These are phyloP conservation scores for Drosophila erecta DNA, from an alignment of 1,140 invertebrate genomes.

Conservation along the genomic window DNA sequence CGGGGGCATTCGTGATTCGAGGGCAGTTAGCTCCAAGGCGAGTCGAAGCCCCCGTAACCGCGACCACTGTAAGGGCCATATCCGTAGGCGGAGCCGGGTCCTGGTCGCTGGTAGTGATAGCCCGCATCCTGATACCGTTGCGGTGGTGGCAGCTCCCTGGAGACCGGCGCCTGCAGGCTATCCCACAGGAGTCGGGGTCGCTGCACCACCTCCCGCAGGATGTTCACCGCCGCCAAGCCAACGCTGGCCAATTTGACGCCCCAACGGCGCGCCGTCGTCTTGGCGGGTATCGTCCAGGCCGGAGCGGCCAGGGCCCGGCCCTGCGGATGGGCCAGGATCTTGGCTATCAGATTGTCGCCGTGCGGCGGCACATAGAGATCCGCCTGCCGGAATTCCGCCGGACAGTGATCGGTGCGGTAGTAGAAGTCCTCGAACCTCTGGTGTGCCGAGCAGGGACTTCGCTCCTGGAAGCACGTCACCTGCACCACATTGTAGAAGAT, in stretches of 20 bases:
- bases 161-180: constrained; percentile 64
- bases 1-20: constrained; percentile 13
- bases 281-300: constrained; percentile 27
- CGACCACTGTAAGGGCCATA: constrained; percentile 37
- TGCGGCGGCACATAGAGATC: constrained; percentile 81
- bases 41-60: constrained; percentile 26
- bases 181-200: constrained; percentile 71
- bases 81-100: constrained; percentile 25
- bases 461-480: constrained; percentile 88
- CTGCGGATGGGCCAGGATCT: constrained; percentile 69
- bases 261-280: constrained; percentile 61
- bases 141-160: constrained; percentile 52
- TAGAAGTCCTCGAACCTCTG: constrained; percentile 86
- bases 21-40: constrained; percentile 50
- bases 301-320: constrained; percentile 57
- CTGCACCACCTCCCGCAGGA: constrained; percentile 77
- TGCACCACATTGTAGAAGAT: constrained; percentile 90
- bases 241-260: constrained; percentile 80
- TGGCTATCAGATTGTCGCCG: constrained; percentile 73
- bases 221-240: constrained; percentile 78
- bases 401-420: constrained; percentile 69
- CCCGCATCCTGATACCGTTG: constrained; percentile 10
- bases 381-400: constrained; percentile 71
- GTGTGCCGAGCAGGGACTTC: constrained; percentile 88
- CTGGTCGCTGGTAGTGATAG: constrained; percentile 56